Evolutionary conservation across 2,797 vertebrate genomes (phyloP).

Genomic region (Pangasius macronema): DNA sequence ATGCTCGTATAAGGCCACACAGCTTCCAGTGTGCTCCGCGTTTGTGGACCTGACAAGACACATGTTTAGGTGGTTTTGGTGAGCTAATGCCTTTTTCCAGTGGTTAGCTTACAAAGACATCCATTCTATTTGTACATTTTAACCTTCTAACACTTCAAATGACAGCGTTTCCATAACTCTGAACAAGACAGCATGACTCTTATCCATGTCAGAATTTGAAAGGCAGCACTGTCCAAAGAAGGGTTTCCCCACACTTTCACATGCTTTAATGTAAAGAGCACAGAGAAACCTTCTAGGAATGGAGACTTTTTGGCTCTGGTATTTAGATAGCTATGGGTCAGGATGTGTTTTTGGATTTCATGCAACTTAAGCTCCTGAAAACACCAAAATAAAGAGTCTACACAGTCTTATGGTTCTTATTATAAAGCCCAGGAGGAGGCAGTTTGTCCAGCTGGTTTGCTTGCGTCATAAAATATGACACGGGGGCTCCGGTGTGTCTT

Average conservation of each 20-base stretch:
- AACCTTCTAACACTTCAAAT: constrained; percentile 9
- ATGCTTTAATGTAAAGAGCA: constrained; percentile 34
- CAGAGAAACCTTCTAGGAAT: constrained; percentile 29
- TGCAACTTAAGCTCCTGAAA: constrained; percentile 10
- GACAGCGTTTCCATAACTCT: not conserved
- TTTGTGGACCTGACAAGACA: not conserved
- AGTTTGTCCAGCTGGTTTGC: constrained; percentile 73
- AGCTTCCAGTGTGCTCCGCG: not conserved
- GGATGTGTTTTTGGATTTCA: constrained; percentile 37
- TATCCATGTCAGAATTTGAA: not conserved
- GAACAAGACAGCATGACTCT: constrained; percentile 14
- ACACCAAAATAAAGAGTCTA: constrained; percentile 47
- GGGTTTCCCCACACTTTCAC: constrained; percentile 19
- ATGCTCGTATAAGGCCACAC: not conserved
- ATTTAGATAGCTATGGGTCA: constrained; percentile 20
- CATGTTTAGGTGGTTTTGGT: constrained; percentile 7
- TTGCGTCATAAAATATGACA: constrained; percentile 63
- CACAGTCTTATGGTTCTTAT: constrained; percentile 45
- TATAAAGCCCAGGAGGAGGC: constrained; percentile 28
- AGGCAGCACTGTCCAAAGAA: constrained; percentile 8
- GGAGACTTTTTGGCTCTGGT: constrained; percentile 27
- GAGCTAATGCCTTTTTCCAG: constrained; percentile 8
- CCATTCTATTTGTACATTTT: not conserved
- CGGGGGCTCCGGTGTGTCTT: constrained; percentile 53
- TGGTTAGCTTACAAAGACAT: constrained; percentile 4